Percentiles rank a stretch among this genome's conserved stretches.
Conservation (phyloP, 2,888 invertebrate genomes). For the Dorcus parallelipipedus region DNA sequence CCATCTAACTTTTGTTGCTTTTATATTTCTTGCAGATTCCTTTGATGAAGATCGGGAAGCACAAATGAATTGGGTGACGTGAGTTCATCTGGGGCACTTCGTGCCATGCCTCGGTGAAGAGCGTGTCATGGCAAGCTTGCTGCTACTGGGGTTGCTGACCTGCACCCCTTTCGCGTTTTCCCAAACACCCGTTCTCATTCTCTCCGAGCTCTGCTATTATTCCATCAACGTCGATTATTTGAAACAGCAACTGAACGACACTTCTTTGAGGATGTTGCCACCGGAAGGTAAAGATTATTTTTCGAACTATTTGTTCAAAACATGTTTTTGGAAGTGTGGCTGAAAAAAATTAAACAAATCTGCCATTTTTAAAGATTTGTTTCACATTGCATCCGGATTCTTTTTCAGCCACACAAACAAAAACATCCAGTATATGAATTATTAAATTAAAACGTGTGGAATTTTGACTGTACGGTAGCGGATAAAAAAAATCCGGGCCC, state of each 20-base stretch:
- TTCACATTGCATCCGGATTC: no score
- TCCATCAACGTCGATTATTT: constrained; percentile 60
- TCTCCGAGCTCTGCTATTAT: constrained; percentile 47
- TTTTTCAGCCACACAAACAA: no score
- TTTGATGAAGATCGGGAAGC: neutral
- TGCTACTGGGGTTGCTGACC: constrained; percentile 57
- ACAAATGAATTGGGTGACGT: constrained; percentile 20
- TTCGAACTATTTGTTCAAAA: no score
- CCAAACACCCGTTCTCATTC: constrained; percentile 50
- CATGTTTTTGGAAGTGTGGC: no score
- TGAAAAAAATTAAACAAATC: no score
- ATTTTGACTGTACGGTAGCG: no score
- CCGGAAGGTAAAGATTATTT: constrained; percentile 36
- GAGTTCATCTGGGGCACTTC: constrained; percentile 22
- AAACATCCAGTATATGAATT: no score
- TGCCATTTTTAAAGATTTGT: no score
- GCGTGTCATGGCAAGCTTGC: constrained; percentile 50
- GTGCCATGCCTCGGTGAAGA: constrained; percentile 43
- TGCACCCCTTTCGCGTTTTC: constrained; percentile 52
- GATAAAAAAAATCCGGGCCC: no score
- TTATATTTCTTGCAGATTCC: neutral
- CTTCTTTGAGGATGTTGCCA: constrained; percentile 47
- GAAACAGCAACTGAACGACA: constrained; percentile 60
- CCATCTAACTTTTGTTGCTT: no score
- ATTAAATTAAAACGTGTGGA: no score